Evolutionary conservation across 2,888 invertebrate species (phyloP), one percentile per base, ranked within the genome.

Genomic region (Nemoura dubitans): DNA sequence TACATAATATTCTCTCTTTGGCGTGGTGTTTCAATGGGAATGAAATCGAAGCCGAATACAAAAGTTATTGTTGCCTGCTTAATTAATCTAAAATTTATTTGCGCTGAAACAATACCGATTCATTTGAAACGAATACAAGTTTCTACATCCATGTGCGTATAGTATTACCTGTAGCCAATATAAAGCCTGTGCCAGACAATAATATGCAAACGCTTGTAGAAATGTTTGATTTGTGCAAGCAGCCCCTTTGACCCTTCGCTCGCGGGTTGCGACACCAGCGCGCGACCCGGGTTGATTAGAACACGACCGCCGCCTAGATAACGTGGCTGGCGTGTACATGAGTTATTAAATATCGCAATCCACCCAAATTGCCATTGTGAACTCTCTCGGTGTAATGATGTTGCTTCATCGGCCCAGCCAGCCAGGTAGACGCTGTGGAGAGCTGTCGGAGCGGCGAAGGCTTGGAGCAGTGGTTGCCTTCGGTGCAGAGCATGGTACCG

Each of bases 351-450:
- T 81, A 84, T 59, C 76, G 84, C 84, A 84, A 84, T 81, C 84
- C 84, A 84, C 84, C 83, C 83, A 83, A 83, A n/a, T 83, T 83
- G 59, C 83, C 83, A 43, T 83, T 84, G 29, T 29, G 84, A 84
- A 59, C 76, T 59, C 76, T 36, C 83, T 83, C 26, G 59, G 3
- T 21, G 59, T 59, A 59, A 59, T 59, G 3, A 59, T 59, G 59
- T 59, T 59, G 59, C 59, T 59, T 59, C 59, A 59, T 59, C 59
- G 36, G n/a, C 36, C 5, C 36, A 59, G 59, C 59, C 16, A 59
- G 59, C 21, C 21, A 36, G 36, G 36, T 36, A 36, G 3, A 36
- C 36, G n/a, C 36, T 36, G 10, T 36, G 36, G 5, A 3, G 36
- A 6, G 10, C 36, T 3, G 3, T 36, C n/a, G n/a, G 36, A 36